These are phyloP conservation scores for Odontomyia ornata DNA, from an alignment of 2,888 invertebrate species.

Conservation along the genomic window DNA sequence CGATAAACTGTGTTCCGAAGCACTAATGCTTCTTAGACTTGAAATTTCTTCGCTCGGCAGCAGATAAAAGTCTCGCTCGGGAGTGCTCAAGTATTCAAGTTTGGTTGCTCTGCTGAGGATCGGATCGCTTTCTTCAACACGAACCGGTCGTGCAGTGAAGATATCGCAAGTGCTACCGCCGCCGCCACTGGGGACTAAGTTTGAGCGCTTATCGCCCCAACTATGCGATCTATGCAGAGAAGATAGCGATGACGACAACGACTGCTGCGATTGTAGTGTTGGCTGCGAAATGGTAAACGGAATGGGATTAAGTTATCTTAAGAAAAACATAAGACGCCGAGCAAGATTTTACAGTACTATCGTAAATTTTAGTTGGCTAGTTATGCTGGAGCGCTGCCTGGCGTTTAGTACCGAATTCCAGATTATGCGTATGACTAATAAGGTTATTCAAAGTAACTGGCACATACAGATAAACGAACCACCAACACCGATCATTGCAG, in stretches of 20 bases:
- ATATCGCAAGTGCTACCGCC: constrained; percentile 43
- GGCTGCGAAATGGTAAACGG: constrained; percentile 23
- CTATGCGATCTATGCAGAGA: constrained; percentile 43
- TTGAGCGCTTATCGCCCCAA: constrained; percentile 44
- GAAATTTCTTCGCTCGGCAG: constrained; percentile 47
- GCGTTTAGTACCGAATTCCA: background rate
- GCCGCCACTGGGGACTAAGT: background rate
- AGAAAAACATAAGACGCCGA: background rate
- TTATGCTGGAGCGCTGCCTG: background rate
- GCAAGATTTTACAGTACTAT: constrained; percentile 7
- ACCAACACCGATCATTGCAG: background rate
- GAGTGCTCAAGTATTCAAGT: constrained; percentile 48
- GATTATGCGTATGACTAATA: constrained; percentile 14
- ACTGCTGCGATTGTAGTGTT: constrained; percentile 11
- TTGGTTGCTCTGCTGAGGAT: constrained; percentile 49
- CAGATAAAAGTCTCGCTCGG: constrained; percentile 49
- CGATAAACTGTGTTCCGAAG: constrained; percentile 49
- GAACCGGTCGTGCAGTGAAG: constrained; percentile 49
- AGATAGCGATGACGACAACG: constrained; percentile 15
- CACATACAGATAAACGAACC: background rate
- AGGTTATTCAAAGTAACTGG: constrained; percentile 8
- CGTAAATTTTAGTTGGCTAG: background rate
- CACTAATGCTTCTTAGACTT: constrained; percentile 41
- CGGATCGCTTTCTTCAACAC: constrained; percentile 51
- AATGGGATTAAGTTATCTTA: background rate